Conservation (phyloP, 2,888 invertebrate species). For the Iphiclides podalirius region DNA sequence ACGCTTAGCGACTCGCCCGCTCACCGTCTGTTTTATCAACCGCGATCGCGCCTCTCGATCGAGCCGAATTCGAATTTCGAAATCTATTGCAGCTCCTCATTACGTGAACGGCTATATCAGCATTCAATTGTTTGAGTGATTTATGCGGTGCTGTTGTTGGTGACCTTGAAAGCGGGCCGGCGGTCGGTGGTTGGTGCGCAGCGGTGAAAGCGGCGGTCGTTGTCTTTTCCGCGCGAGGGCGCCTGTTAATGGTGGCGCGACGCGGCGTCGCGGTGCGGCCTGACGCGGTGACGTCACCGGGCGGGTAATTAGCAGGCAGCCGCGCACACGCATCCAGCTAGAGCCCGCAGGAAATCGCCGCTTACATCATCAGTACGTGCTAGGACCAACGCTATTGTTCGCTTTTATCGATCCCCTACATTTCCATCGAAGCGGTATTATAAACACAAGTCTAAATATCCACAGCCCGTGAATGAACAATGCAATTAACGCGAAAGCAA, state of each 20-base stretch:
- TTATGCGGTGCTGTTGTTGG: no score
- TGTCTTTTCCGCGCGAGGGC: conserved; percentile 77
- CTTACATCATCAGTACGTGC: conserved; percentile 71
- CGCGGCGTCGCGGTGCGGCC: conserved; percentile 45
- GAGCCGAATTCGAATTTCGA: conserved; percentile 25
- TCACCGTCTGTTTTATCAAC: conserved; percentile 64
- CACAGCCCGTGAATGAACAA: background rate
- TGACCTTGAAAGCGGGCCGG: conserved; percentile 28
- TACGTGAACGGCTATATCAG: background rate
- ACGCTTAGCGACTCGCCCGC: conserved; percentile 68
- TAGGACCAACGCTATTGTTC: conserved; percentile 47
- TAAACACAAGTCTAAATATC: conserved; percentile 10
- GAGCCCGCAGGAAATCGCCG: conserved; percentile 67
- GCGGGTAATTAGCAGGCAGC: conserved; percentile 66
- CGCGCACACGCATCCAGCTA: conserved; percentile 26
- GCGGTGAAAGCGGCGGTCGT: conserved; percentile 75
- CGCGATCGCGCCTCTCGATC: conserved; percentile 57
- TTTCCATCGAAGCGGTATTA: conserved; percentile 9
- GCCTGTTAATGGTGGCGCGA: conserved; percentile 59
- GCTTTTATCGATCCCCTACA: conserved; percentile 23
- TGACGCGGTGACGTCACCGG: conserved; percentile 61
- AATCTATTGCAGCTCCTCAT: conserved; percentile 10
- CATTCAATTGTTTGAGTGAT: background rate
- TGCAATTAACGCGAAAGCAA: conserved; percentile 1
- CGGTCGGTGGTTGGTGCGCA: conserved; percentile 42